Percentiles rank a stretch among this genome's conserved stretches.
Conservation (phyloP, 2,113 vertebrate genomes). For the Pomatostomus ruficeps region DNA sequence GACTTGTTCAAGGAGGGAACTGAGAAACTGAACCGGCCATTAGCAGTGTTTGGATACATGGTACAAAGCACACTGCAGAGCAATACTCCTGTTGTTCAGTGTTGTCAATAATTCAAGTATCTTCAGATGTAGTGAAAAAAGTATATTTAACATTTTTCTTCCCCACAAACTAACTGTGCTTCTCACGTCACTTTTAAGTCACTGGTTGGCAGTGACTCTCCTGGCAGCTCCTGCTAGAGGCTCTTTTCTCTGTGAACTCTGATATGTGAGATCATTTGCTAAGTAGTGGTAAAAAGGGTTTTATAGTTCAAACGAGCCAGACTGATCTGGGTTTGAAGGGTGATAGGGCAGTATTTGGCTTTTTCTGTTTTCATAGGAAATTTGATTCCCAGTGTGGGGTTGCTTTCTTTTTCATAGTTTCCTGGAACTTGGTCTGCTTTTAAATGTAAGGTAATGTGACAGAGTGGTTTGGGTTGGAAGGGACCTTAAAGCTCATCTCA, state of each 20-base stretch:
- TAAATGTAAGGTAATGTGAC: not conserved
- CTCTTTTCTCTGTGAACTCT: not conserved
- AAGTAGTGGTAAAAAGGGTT: not conserved
- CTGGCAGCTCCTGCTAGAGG: not conserved
- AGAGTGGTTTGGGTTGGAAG: not conserved
- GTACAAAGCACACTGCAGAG: not conserved
- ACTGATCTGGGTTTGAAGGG: not conserved
- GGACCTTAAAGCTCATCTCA: fast-evolving
- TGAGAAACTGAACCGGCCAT: not conserved
- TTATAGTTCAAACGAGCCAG: not conserved
- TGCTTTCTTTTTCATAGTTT: not conserved
- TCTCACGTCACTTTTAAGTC: not conserved
- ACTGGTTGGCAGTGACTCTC: not conserved
- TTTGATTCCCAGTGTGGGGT: not conserved
- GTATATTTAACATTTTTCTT: not conserved
- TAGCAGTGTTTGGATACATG: not conserved
- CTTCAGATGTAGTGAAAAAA: not conserved
- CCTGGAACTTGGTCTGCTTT: not conserved
- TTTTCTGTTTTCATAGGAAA: not conserved
- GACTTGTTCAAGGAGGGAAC: not conserved
- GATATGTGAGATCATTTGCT: not conserved
- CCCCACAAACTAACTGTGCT: not conserved
- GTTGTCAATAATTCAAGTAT: not conserved
- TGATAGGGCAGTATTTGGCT: not conserved
- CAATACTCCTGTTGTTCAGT: fast-evolving